Conservation (phyloP, 2,113 vertebrate genomes). For the Baryphthengus martii region DNA sequence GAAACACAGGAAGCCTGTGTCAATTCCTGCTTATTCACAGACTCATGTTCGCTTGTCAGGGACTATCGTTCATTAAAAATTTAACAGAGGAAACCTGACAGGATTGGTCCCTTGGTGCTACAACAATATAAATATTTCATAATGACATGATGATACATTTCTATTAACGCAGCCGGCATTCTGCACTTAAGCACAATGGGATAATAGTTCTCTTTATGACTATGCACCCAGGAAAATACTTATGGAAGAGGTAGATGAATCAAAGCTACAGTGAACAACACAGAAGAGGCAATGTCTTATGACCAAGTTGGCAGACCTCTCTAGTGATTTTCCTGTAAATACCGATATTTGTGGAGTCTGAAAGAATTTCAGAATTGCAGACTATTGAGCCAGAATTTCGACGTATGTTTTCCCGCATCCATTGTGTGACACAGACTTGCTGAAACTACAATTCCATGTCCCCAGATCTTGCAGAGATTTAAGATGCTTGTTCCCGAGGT, state of each 20-base stretch:
- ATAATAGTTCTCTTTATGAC: not conserved
- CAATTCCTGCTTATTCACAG: not conserved
- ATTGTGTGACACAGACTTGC: not conserved
- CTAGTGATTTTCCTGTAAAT: not conserved
- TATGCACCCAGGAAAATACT: not conserved
- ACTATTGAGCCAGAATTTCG: not conserved
- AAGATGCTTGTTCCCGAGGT: not conserved
- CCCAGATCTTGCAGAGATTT: not conserved
- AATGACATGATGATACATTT: slow-evolving; percentile 7
- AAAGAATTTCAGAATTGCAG: not conserved
- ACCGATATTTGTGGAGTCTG: not conserved
- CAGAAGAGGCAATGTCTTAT: not conserved
- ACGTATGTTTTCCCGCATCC: not conserved
- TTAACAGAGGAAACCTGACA: slow-evolving; percentile 1
- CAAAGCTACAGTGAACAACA: not conserved
- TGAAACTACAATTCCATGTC: not conserved
- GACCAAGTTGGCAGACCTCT: not conserved
- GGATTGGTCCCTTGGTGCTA: slow-evolving; percentile 12
- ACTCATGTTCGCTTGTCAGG: slow-evolving; percentile 14
- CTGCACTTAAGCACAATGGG: not conserved
- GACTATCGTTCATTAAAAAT: not conserved
- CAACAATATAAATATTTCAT: slow-evolving; percentile 39
- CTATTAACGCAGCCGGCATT: slow-evolving; percentile 11
- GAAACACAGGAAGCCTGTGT: not conserved
- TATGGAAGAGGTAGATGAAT: not conserved